Base-by-base conservation (phyloP, 2,113 vertebrate genomes). In the Lagopus leucura region DNA sequence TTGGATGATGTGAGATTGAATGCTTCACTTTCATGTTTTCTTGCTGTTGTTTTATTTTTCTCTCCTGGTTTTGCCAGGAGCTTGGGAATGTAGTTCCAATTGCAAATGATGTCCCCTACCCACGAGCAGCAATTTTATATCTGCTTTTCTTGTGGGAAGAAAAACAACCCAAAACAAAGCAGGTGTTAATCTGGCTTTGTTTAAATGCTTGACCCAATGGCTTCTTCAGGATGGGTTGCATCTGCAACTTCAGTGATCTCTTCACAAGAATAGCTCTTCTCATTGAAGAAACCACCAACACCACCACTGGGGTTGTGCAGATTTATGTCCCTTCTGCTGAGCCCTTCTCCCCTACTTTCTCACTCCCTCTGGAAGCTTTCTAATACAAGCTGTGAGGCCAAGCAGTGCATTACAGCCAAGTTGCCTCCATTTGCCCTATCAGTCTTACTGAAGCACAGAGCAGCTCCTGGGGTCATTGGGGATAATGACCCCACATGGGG, bases 381-480 rank as follows among this genome's bases (percentile, higher is more conserved):
- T 30, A 54, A 54, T 54, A 30, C 27, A 54, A 28, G 15, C 10
- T 30, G 27, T 3, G 0, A 0, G 13, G 7, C 0, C 5, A 36
- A 52, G 54, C 63, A 27, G 4, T 1, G 3, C 2, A 1, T 17
- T n/a, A 11, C 20, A 4, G 25, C 2, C 2, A 3, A 13, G 42
- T 30, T 28, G 34, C 19, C 65, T 40, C 40, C 58, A 21, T 17
- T 36, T 5, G 5, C 52, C 60, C 89, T 34, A 6, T 58, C 24
- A 70, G 40, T 20, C 21, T 58, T 28, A 3, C 12, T 66, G 25
- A 18, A 42, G 16, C 55, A 32, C 17, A 6, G 18, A 32, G 55
- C 17, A 58, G 91, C 82, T 66, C 58, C 3, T 4, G 78, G 94
- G 91, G 75, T n/a, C 58, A 8, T 47, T 48, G 18, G 54, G 38